Percentiles rank a stretch among this genome's conserved stretches.
These are phyloP conservation scores for Idaea biselata DNA, from an alignment of 2,888 invertebrate species.

Conservation along the genomic window DNA sequence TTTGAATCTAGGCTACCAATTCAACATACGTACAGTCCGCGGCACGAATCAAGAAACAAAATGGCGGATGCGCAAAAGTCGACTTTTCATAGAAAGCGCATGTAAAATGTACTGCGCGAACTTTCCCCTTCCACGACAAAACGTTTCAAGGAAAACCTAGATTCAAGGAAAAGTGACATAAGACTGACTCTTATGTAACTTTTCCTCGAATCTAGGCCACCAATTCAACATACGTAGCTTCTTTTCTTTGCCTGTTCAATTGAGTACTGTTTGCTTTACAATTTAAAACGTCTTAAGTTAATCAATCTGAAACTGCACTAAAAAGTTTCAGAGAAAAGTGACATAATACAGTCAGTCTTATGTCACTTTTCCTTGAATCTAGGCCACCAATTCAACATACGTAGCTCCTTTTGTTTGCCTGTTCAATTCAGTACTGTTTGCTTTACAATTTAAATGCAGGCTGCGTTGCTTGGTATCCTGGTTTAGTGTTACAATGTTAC, in stretches of 20 bases:
- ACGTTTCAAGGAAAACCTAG: conserved; percentile 13
- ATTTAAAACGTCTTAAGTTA: conserved; percentile 37
- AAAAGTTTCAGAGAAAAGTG: neutral
- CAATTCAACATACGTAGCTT: conserved; percentile 41
- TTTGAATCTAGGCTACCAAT: conserved; percentile 39
- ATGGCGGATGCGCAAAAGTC: no score
- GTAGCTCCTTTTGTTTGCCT: conserved; percentile 48
- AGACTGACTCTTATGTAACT: neutral
- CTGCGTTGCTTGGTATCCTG: conserved; percentile 26
- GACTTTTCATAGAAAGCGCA: no score
- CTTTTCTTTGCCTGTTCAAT: conserved; percentile 49
- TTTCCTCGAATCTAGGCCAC: conserved; percentile 35
- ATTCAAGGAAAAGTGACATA: neutral
- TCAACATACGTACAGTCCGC: conserved; percentile 46
- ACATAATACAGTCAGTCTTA: neutral
- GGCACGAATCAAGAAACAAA: no score
- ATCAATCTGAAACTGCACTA: neutral
- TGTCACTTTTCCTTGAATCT: conserved; percentile 26
- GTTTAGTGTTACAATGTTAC: conserved; percentile 1
- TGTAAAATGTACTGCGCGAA: no score
- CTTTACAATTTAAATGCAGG: conserved; percentile 57
- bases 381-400: conserved; percentile 40
- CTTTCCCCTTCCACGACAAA: no score
- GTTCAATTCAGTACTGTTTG: conserved; percentile 48
- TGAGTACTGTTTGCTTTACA: conserved; percentile 50